Evolutionary conservation across 2,797 vertebrate genomes (phyloP), one percentile per base, ranked within the genome.

Genomic region (Sebastes baramenuke): DNA sequence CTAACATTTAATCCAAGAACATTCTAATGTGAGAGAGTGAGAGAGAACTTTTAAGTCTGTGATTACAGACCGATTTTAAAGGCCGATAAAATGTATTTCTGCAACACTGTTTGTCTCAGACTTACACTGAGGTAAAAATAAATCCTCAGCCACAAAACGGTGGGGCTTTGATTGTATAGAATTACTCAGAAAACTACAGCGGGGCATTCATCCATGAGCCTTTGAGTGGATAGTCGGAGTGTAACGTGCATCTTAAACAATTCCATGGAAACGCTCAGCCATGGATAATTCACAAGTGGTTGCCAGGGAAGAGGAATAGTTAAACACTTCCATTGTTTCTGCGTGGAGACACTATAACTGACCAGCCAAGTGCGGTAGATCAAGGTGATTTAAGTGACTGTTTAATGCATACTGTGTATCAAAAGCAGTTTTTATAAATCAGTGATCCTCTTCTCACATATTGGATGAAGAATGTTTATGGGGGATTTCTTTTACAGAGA

Each of bases 101-200:
- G 34, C 8, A 3, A 52, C 16, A 54, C 29, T 20, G 6, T 29
- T 72, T 49, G 25, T 13, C 67, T 2, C 55, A 61, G 11, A 32
- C 22, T 22, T 16, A 2, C 6, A 10, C 54, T 65, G 13, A 49
- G 36, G 36, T 61, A 16, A 84, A 75, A 81, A 79, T 65, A 70
- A 67, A 62, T 42, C 46, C 25, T 75, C n/a, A 72, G 32, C 62
- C 78, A 65, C 64, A 66, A 59, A 64, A 46, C 42, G 16, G 42
- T 46, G 42, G 20, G 30, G 56, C 32, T 79, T 67, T 55, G 74
- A 87, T 81, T 82, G 54, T 64, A 80, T 82, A 77, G 36, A 77
- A 88, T 87, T 82, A 88, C 54, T 52, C 20, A 62, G 66, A 46
- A 75, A 83, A 84, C 60, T 73, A 62, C 54, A 79, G 79, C 2